A percentile compares a stretch with the other conserved stretches of the same genome.
These are phyloP conservation scores for Meles meles DNA, from an alignment of 2,113 vertebrate species.

Conservation along the genomic window DNA sequence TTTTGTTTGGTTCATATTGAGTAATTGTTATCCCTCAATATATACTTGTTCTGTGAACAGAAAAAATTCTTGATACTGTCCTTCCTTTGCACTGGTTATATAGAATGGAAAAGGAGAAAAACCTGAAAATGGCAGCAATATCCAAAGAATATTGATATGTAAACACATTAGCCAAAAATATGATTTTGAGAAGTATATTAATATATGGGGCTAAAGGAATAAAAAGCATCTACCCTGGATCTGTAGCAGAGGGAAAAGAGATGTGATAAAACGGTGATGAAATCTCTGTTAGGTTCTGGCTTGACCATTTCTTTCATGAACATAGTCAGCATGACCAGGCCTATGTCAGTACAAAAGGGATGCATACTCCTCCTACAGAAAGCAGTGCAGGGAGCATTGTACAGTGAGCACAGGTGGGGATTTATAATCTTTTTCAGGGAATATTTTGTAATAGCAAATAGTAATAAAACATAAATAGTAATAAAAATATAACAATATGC, in stretches of 20 bases:
- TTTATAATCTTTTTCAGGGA: not conserved
- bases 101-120: not conserved
- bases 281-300: not conserved
- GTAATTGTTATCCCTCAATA: not conserved
- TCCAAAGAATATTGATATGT: not conserved
- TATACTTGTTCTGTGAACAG: not conserved
- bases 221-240: not conserved
- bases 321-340: not conserved
- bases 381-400: not conserved
- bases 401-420: not conserved
- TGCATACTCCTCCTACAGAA: not conserved
- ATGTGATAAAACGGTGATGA: not conserved
- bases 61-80: not conserved
- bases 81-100: not conserved
- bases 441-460: not conserved
- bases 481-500: not conserved
- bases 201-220: not conserved
- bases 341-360: not conserved
- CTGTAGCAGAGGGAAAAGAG: not conserved
- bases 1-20: not conserved
- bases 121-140: not conserved
- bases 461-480: not conserved
- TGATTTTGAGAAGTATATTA: not conserved
- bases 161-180: not conserved
- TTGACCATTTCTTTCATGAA: not conserved